phyloP scores from a whole-genome alignment of 2,113 vertebrate species.

The Halcyon senegalensis region DNA sequence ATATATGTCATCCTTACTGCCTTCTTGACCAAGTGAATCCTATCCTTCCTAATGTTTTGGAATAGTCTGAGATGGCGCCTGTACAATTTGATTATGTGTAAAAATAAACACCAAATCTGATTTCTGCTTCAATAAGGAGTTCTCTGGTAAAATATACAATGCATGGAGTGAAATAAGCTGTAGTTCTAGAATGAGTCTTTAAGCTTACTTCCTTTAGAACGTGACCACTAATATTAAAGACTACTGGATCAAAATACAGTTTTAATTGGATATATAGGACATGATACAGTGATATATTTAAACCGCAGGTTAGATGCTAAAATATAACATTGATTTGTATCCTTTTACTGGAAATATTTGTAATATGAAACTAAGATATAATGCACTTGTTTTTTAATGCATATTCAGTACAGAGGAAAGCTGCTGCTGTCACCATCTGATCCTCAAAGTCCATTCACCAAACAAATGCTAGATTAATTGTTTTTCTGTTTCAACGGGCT shows the following conservation, averaged over 20 bases:
- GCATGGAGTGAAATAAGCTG: conserved; percentile 83
- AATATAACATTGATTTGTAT: conserved; percentile 81
- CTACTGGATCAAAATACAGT: conserved; percentile 76
- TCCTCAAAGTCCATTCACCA: conserved; percentile 57
- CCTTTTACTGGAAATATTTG: conserved; percentile 83
- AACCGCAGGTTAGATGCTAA: conserved; percentile 74
- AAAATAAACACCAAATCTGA: conserved; percentile 97
- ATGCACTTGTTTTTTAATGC: conserved; percentile 73
- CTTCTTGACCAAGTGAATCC: conserved; percentile 75
- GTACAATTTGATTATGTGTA: conserved; percentile 96
- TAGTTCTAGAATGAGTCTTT: conserved; percentile 74
- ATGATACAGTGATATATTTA: conserved; percentile 76
- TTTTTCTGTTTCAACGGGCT: conserved; percentile 54
- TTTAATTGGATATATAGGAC: conserved; percentile 78
- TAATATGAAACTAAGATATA: conserved; percentile 72
- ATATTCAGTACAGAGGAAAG: conserved; percentile 55
- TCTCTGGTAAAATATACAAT: conserved; percentile 88
- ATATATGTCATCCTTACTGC: not conserved
- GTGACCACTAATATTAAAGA: conserved; percentile 85
- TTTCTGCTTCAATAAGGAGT: conserved; percentile 95
- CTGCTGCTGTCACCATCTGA: conserved; percentile 46
- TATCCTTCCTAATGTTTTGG: conserved; percentile 81
- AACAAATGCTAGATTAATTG: conserved; percentile 64
- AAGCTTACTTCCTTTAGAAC: conserved; percentile 80
- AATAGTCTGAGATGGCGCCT: conserved; percentile 89